These are phyloP conservation scores for Rachycentron canadum DNA, from an alignment of 2,797 vertebrate genomes.

Conservation along the genomic window DNA sequence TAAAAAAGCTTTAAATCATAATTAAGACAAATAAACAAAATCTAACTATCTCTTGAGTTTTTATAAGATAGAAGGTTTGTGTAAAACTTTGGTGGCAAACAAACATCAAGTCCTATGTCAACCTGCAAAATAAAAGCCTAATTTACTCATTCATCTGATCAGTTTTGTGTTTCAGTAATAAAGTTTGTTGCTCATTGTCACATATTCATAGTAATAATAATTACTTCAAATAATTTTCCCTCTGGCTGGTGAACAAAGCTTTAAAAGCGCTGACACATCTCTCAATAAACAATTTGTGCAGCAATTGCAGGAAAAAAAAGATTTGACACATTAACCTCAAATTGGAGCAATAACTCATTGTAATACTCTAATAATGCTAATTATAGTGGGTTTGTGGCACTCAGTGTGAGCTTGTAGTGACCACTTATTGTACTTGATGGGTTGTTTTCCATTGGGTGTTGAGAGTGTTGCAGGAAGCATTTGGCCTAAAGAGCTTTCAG, in stretches of 20 bases:
- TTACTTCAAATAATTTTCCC: not conserved
- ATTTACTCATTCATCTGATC: not conserved
- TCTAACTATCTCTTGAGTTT: not conserved
- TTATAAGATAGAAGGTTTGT: not conserved
- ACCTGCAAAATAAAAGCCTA: not conserved
- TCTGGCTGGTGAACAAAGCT: not conserved
- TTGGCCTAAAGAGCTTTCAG: slow-evolving; percentile 5
- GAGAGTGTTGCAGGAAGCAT: slow-evolving; percentile 8
- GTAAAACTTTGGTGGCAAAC: not conserved
- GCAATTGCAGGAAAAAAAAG: not conserved
- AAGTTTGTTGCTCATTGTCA: not conserved
- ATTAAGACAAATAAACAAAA: too few species aligned
- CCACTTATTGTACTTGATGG: not conserved
- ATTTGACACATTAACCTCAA: not conserved
- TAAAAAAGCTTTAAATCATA: not conserved
- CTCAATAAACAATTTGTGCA: not conserved
- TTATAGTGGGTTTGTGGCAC: not conserved
- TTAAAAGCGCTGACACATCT: not conserved
- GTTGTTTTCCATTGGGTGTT: slow-evolving; percentile 9
- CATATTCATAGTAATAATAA: not conserved
- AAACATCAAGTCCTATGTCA: too few species aligned
- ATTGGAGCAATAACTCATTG: not conserved
- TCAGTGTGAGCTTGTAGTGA: not conserved
- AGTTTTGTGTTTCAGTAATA: not conserved
- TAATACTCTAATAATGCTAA: not conserved